Conservation (phyloP, 2,797 vertebrate species). For the Sebastes trivittatus region DNA sequence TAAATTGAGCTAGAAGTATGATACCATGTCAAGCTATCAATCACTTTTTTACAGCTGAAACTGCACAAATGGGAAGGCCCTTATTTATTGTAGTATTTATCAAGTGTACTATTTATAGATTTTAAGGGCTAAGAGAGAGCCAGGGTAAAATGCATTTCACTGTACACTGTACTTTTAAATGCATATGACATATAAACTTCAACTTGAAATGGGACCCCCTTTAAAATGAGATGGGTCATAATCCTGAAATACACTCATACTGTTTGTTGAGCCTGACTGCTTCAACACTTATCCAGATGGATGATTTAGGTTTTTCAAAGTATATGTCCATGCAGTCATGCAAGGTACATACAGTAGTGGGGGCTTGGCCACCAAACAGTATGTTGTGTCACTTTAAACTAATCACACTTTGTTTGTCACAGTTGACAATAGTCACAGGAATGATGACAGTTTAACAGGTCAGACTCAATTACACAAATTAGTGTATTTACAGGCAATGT, state of each 20-base stretch:
- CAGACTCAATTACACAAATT: neutral
- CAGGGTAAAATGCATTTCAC: too few species aligned
- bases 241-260: neutral
- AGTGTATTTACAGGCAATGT: constrained; percentile 92
- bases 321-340: neutral
- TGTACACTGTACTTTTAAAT: too few species aligned
- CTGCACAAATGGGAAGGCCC: too few species aligned
- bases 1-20: too few species aligned
- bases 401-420: neutral
- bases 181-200: too few species aligned
- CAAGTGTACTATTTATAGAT: too few species aligned
- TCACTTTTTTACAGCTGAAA: too few species aligned
- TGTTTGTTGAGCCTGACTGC: neutral
- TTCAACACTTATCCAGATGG: neutral
- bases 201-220: neutral
- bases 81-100: too few species aligned
- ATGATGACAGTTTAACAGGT: neutral
- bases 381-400: neutral
- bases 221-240: neutral
- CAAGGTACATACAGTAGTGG: too few species aligned
- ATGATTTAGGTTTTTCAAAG: neutral
- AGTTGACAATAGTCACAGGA: neutral
- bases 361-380: neutral
- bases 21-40: too few species aligned
- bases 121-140: too few species aligned